Evolutionary conservation across 1,140 invertebrate genomes (phyloP).

Genomic region (Drosophila novamexicana): DNA sequence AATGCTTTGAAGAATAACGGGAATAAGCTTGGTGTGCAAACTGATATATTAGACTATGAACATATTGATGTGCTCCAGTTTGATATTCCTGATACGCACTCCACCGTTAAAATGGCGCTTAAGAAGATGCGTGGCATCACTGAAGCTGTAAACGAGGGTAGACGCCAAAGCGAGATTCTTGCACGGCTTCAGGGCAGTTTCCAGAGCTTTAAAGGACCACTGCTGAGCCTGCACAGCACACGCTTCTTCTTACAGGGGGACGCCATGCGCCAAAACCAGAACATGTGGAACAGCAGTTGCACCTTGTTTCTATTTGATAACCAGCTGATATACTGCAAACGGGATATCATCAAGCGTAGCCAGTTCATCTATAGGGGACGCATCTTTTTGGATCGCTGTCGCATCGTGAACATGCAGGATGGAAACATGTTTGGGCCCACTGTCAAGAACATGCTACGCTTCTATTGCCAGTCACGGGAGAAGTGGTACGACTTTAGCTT

Average conservation of each 20-base stretch:
- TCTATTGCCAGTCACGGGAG: conserved; percentile 75
- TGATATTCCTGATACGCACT: conserved; percentile 71
- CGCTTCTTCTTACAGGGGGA: conserved; percentile 92
- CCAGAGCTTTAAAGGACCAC: conserved; percentile 81
- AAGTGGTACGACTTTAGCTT: conserved; percentile 84
- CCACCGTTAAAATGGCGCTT: conserved; percentile 66
- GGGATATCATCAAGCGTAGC: conserved; percentile 93
- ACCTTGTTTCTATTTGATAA: conserved; percentile 94
- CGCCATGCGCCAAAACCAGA: conserved; percentile 90
- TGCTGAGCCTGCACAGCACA: conserved; percentile 76
- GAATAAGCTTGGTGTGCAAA: conserved; percentile 86
- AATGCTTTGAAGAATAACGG: conserved; percentile 86
- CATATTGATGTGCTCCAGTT: conserved; percentile 62
- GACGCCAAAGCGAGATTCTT: conserved; percentile 82
- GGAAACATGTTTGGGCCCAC: conserved; percentile 86
- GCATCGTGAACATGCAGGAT: conserved; percentile 90
- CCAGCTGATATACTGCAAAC: conserved; percentile 94
- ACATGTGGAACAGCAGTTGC: conserved; percentile 93
- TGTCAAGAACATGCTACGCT: conserved; percentile 78
- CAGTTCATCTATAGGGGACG: conserved; percentile 94
- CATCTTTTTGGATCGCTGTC: conserved; percentile 90
- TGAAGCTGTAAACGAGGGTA: conserved; percentile 83
- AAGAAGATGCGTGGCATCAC: conserved; percentile 80
- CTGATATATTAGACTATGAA: conserved; percentile 47
- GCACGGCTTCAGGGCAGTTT: conserved; percentile 79